These are phyloP conservation scores for Tachysurus fulvidraco DNA, from an alignment of 2,113 vertebrate species.

Conservation along the genomic window DNA sequence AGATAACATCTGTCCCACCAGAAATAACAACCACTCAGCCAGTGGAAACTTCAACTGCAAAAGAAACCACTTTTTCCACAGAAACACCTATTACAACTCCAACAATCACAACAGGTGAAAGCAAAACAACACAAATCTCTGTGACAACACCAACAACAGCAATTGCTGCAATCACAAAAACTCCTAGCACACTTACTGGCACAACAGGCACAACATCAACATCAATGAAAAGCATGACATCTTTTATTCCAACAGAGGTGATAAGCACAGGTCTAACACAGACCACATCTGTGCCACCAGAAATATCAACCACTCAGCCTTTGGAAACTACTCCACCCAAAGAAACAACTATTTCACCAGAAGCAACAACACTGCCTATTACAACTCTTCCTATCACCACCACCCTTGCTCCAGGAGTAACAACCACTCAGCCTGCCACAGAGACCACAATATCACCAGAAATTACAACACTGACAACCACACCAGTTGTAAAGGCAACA, in stretches of 20 bases:
- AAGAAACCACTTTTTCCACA: not conserved
- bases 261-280: too few species aligned
- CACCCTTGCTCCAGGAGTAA: too few species aligned
- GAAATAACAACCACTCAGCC: not conserved
- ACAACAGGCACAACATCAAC: not conserved
- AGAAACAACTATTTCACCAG: too few species aligned
- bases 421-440: too few species aligned
- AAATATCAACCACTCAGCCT: not conserved
- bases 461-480: too few species aligned
- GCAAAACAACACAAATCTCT: not conserved
- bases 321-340: not conserved
- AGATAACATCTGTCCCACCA: not conserved
- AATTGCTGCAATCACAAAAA: constrained; percentile 39
- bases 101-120: not conserved
- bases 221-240: not conserved
- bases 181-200: constrained; percentile 2
- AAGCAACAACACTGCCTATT: too few species aligned
- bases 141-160: not conserved
- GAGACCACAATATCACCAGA: too few species aligned
- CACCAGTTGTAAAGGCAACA: too few species aligned
- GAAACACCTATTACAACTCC: not conserved
- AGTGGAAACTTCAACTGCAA: not conserved
- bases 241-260: not conserved
- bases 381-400: too few species aligned
- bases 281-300: not conserved